Evolutionary conservation across 2,888 invertebrate species (phyloP).

Genomic region (Troides helena): DNA sequence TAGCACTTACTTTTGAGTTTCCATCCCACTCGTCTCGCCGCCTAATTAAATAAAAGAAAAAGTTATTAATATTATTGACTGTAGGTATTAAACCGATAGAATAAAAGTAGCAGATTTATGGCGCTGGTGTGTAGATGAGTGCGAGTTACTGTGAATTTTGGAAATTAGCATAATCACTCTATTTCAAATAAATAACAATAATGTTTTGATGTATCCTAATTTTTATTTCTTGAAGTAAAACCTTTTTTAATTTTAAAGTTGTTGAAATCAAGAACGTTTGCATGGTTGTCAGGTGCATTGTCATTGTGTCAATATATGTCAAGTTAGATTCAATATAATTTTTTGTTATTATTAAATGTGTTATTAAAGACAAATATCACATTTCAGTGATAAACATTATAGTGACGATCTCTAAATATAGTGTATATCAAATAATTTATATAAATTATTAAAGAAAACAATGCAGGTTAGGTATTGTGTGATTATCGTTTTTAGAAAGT

Average conservation of each 20-base stretch:
- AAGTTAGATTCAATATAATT: slow-evolving; percentile 10
- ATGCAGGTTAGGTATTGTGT: slow-evolving; percentile 27
- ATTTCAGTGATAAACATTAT: slow-evolving; percentile 15
- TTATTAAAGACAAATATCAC: slow-evolving; percentile 16
- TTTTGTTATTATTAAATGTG: slow-evolving; percentile 20
- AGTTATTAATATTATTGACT: too few relatives aligned
- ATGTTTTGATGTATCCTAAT: not conserved
- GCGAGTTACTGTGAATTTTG: too few relatives aligned
- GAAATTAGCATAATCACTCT: too few relatives aligned
- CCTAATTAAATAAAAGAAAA: too few relatives aligned
- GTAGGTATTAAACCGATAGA: too few relatives aligned
- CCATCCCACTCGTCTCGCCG: too few relatives aligned
- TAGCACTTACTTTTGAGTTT: too few relatives aligned
- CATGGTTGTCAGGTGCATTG: slow-evolving; percentile 8
- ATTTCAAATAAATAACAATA: too few relatives aligned
- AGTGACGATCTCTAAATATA: not conserved
- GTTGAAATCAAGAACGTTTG: slow-evolving; percentile 4
- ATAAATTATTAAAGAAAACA: not conserved
- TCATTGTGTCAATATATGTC: slow-evolving; percentile 14
- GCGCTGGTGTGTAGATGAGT: too few relatives aligned
- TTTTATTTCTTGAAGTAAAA: not conserved
- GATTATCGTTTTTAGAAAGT: slow-evolving; percentile 32
- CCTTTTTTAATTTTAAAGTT: not conserved
- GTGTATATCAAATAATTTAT: not conserved
- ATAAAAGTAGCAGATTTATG: too few relatives aligned